Conservation (phyloP, 2,113 vertebrate species). For the Orthonyx spaldingii region DNA sequence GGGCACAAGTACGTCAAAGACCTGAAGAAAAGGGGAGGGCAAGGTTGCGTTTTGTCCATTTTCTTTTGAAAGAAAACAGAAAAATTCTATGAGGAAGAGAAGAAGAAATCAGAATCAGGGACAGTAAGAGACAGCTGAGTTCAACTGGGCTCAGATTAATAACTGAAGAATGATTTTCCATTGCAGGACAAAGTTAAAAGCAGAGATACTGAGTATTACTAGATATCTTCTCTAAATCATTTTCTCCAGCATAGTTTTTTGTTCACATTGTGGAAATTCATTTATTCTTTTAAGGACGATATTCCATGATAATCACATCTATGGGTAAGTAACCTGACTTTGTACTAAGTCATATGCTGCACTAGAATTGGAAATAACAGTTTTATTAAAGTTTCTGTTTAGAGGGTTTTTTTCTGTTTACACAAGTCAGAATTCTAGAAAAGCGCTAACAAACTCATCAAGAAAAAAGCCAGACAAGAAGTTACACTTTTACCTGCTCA, state of each 20-base stretch:
- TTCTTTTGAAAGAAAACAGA: neutral
- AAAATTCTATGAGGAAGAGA: neutral
- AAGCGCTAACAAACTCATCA: neutral
- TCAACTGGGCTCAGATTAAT: neutral
- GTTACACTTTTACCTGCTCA: neutral
- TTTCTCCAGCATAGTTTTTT: neutral
- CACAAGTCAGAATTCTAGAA: neutral
- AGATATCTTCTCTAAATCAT: neutral
- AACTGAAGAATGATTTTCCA: neutral
- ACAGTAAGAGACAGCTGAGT: neutral
- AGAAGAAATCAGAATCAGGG: neutral
- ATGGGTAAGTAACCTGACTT: neutral
- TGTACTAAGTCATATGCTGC: neutral
- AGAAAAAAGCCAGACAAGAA: neutral
- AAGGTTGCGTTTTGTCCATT: neutral
- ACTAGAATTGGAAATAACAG: neutral
- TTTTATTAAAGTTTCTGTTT: neutral
- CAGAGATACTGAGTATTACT: neutral
- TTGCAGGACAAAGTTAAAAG: neutral
- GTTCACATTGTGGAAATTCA: neutral
- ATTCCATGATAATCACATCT: neutral
- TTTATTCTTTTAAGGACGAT: neutral
- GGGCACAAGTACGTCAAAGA: neutral
- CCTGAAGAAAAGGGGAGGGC: neutral
- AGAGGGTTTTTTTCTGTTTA: neutral